These are phyloP conservation scores for Tetheella fluctuosa DNA, from an alignment of 2,888 invertebrate species.

Conservation along the genomic window DNA sequence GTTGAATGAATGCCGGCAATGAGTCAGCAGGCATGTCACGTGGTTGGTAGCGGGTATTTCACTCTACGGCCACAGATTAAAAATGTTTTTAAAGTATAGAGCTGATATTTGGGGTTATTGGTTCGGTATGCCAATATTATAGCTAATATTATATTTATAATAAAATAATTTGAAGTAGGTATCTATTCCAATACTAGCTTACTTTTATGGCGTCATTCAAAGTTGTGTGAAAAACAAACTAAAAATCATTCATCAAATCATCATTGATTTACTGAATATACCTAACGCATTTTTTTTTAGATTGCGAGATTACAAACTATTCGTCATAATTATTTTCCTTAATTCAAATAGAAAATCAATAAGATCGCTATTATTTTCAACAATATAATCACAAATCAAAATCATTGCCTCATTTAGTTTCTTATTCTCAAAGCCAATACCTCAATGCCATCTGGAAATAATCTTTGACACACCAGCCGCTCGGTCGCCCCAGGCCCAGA, in stretches of 20 bases:
- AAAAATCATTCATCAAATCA: too few species aligned
- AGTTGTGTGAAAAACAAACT: too few species aligned
- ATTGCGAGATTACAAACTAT: too few species aligned
- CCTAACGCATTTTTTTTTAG: too few species aligned
- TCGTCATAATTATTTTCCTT: too few species aligned
- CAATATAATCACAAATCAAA: not conserved
- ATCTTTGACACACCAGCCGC: not conserved
- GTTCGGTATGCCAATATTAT: too few species aligned
- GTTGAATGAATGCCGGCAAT: constrained; percentile 50
- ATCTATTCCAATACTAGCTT: too few species aligned
- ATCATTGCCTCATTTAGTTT: not conserved
- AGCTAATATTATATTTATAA: not conserved
- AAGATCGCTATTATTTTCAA: too few species aligned
- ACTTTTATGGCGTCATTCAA: too few species aligned
- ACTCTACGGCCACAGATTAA: constrained; percentile 13
- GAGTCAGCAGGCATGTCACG: constrained; percentile 37
- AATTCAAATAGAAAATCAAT: too few species aligned
- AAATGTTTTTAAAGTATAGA: not conserved
- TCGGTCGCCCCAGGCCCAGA: constrained; percentile 1
- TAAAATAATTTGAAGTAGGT: not conserved
- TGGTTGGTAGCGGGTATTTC: constrained; percentile 12
- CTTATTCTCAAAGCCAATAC: not conserved
- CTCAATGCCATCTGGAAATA: constrained; percentile 4
- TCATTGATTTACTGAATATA: too few species aligned
- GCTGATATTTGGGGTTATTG: not conserved